Evolutionary conservation across 1,140 invertebrate genomes (phyloP).

Genomic region (Drosophila burlai): DNA sequence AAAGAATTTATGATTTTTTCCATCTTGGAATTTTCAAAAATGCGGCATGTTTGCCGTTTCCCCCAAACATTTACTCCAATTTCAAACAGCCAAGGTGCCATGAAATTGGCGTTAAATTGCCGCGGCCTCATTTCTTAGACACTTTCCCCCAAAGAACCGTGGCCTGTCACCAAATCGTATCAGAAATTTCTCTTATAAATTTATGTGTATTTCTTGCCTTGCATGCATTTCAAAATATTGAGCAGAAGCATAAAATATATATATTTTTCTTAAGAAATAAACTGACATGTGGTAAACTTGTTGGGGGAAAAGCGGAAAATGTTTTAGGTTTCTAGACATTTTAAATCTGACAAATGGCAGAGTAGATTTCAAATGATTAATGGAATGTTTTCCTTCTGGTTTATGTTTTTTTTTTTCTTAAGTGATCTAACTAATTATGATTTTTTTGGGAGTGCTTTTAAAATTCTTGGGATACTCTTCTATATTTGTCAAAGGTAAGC

Average conservation of each 20-base stretch:
- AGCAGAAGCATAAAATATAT: slow-evolving; percentile 26
- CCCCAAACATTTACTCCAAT: slow-evolving; percentile 40
- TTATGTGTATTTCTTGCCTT: slow-evolving; percentile 68
- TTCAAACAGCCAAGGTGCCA: slow-evolving; percentile 31
- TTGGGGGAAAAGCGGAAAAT: slow-evolving; percentile 19
- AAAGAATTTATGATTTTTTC: slow-evolving; percentile 38
- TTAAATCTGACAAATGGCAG: slow-evolving; percentile 28
- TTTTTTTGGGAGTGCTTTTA: neutral
- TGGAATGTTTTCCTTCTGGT: slow-evolving; percentile 18
- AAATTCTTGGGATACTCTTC: neutral
- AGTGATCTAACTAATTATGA: slow-evolving; percentile 35
- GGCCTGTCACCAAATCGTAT: slow-evolving; percentile 40
- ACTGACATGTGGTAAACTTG: slow-evolving; percentile 22
- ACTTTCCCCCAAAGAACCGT: slow-evolving; percentile 20
- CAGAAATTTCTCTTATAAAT: slow-evolving; percentile 55
- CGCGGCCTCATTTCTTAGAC: slow-evolving; percentile 14
- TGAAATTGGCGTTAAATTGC: slow-evolving; percentile 55
- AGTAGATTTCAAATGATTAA: slow-evolving; percentile 36
- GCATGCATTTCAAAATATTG: slow-evolving; percentile 45
- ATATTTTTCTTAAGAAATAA: slow-evolving; percentile 19
- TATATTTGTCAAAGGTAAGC: slow-evolving; percentile 22
- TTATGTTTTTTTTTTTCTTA: neutral
- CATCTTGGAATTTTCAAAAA: slow-evolving; percentile 41
- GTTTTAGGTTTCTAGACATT: slow-evolving; percentile 2
- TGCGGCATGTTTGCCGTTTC: slow-evolving; percentile 30